Conservation (phyloP, 2,113 vertebrate species). For the Notechis scutatus region DNA sequence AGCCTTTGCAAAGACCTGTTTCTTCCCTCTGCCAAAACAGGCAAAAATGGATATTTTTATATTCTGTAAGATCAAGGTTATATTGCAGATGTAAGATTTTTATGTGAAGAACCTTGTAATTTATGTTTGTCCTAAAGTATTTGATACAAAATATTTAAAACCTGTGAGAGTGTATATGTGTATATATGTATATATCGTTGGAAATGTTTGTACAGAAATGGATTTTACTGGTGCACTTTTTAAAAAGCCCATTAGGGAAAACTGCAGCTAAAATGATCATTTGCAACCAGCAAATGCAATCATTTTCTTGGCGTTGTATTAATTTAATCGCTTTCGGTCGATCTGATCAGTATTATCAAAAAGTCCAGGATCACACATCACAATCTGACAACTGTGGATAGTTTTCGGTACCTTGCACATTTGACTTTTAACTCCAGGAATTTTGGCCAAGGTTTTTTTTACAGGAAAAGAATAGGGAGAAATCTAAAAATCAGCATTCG, state of each 20-base stretch:
- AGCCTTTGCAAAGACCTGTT: slow-evolving; percentile 66
- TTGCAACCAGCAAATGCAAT: slow-evolving; percentile 70
- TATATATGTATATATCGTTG: slow-evolving; percentile 78
- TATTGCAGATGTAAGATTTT: slow-evolving; percentile 81
- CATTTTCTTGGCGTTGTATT: slow-evolving; percentile 65
- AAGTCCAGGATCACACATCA: slow-evolving; percentile 44
- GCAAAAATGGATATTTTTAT: slow-evolving; percentile 77
- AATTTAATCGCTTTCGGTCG: slow-evolving; percentile 70
- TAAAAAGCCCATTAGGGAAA: slow-evolving; percentile 65
- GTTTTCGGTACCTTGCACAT: slow-evolving; percentile 64
- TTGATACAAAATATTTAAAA: slow-evolving; percentile 79
- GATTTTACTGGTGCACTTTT: slow-evolving; percentile 78
- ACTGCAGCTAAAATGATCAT: slow-evolving; percentile 68
- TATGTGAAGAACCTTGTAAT: slow-evolving; percentile 72
- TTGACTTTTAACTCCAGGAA: slow-evolving; percentile 17
- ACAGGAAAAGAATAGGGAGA: too few relatives aligned
- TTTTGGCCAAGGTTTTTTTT: not conserved
- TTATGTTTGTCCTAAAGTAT: slow-evolving; percentile 81
- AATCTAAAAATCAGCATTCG: not conserved
- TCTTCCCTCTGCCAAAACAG: slow-evolving; percentile 39
- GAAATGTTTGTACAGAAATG: slow-evolving; percentile 72
- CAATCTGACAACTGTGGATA: slow-evolving; percentile 62
- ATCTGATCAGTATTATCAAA: slow-evolving; percentile 58
- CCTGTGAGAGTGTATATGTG: slow-evolving; percentile 57
- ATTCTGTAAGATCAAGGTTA: slow-evolving; percentile 76